Conservation (phyloP, 2,797 vertebrate genomes). For the Pseudochirops cupreus region DNA sequence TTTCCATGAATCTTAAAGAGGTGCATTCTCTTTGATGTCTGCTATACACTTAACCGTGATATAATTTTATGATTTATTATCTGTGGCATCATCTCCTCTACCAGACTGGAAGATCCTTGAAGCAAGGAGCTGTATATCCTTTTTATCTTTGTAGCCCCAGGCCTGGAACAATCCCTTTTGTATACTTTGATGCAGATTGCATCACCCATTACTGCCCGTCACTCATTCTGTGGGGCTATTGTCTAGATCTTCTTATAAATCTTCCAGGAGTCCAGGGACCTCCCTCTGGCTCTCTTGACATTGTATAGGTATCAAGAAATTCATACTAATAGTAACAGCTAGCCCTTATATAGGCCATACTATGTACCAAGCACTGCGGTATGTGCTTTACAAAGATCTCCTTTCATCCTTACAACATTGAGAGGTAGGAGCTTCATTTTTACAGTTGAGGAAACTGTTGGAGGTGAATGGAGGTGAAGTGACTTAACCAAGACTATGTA, state of each 20-base stretch:
- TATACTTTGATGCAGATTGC: background rate
- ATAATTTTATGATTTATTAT: too few species aligned
- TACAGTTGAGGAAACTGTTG: background rate
- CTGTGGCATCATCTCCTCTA: too few species aligned
- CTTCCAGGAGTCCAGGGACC: background rate
- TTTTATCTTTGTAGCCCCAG: background rate
- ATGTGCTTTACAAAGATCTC: background rate
- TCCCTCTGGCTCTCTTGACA: background rate
- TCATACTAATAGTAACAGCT: background rate
- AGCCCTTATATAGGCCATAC: background rate
- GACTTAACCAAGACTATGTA: background rate
- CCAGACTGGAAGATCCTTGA: background rate
- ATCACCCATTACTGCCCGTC: background rate
- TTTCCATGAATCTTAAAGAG: background rate
- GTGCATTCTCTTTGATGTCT: background rate
- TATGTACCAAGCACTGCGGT: background rate
- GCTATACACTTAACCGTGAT: background rate
- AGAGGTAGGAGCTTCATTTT: background rate
- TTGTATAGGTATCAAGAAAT: background rate
- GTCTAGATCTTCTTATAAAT: background rate
- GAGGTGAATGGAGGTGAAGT: background rate
- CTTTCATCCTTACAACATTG: background rate
- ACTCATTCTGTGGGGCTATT: background rate
- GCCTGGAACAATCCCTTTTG: background rate
- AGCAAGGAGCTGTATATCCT: background rate